A percentile compares a stretch with the other conserved stretches of the same genome.
Evolutionary conservation across 1,140 invertebrate species (phyloP).

Genomic region (Drepana arcuata): DNA sequence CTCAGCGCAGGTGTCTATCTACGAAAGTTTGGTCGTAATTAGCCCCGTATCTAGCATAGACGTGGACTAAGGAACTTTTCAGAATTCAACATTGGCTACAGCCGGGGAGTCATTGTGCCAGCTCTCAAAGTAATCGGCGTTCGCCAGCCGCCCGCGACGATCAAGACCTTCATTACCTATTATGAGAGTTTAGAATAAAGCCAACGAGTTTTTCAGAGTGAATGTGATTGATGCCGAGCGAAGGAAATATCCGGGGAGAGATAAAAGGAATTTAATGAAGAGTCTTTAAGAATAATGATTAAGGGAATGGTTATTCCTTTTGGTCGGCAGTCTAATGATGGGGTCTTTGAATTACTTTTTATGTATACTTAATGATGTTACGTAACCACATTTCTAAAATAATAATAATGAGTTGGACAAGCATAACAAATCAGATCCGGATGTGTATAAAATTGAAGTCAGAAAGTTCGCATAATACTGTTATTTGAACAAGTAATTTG

Average conservation of each 20-base stretch:
- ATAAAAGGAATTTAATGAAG: constrained; percentile 72
- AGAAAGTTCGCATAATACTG: too few species aligned
- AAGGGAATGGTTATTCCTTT: constrained; percentile 69
- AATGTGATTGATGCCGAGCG: constrained; percentile 68
- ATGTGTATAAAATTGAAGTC: too few species aligned
- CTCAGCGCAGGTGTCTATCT: constrained; percentile 66
- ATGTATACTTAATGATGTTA: constrained; percentile 43
- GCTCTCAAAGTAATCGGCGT: constrained; percentile 65
- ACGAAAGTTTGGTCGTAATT: constrained; percentile 68
- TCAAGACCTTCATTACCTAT: constrained; percentile 69
- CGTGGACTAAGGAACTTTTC: constrained; percentile 62
- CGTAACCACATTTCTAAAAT: constrained; percentile 42
- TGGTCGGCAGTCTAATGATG: constrained; percentile 59
- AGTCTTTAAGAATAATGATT: constrained; percentile 72
- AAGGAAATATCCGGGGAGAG: constrained; percentile 68
- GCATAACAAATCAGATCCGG: too few species aligned
- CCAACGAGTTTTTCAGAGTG: constrained; percentile 69
- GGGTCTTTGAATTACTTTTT: constrained; percentile 61
- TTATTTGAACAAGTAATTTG: too few species aligned
- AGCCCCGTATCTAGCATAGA: constrained; percentile 62
- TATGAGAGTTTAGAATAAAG: constrained; percentile 72
- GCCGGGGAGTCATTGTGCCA: constrained; percentile 57
- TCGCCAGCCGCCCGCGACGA: constrained; percentile 58
- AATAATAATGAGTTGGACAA: too few species aligned
- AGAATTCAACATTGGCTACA: constrained; percentile 60